phyloP scores from a whole-genome alignment of 2,113 vertebrate genomes.

The Pycnonotus jocosus region DNA sequence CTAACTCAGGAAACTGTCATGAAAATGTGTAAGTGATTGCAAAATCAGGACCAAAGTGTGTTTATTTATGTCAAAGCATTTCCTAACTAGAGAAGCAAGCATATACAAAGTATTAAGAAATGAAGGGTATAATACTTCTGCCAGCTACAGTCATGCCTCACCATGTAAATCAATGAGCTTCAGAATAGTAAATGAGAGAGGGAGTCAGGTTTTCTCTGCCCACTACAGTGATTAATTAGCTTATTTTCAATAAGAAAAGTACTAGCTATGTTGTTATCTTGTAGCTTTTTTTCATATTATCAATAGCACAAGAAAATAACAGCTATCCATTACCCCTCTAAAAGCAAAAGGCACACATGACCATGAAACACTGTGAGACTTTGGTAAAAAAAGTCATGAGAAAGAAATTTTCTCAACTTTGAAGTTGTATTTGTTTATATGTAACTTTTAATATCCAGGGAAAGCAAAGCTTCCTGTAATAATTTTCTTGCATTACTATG shows the following conservation, averaged over 20 bases:
- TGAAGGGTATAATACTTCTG: not conserved
- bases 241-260: not conserved
- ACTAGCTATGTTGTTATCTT: not conserved
- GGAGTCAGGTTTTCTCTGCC: not conserved
- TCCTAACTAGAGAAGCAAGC: not conserved
- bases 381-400: not conserved
- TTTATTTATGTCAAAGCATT: not conserved
- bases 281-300: not conserved
- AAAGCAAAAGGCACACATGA: not conserved
- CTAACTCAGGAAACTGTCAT: not conserved
- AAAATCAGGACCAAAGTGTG: not conserved
- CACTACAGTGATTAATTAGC: not conserved
- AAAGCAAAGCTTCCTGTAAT: not conserved
- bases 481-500: not conserved
- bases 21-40: not conserved
- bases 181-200: not conserved
- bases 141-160: not conserved
- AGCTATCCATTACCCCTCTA: not conserved
- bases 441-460: not conserved
- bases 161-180: not conserved
- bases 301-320: not conserved
- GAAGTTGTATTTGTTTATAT: not conserved
- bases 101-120: not conserved
- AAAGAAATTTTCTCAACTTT: not conserved
- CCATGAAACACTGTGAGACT: not conserved